phyloP scores from a whole-genome alignment of 2,797 vertebrate genomes.

The Anolis apletophallus region DNA sequence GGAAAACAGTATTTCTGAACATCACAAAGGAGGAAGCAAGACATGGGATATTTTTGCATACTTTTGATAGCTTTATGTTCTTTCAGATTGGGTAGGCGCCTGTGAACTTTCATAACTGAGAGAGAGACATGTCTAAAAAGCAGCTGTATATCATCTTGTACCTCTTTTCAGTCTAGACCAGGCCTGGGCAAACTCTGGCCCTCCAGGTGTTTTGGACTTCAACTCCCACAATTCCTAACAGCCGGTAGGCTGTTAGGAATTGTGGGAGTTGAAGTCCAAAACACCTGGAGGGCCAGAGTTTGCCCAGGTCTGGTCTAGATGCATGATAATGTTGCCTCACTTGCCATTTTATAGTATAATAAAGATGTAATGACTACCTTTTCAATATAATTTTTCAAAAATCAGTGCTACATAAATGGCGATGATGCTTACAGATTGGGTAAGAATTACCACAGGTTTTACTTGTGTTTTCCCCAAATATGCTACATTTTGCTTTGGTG shows the following conservation, averaged over 20 bases:
- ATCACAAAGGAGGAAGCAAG: neutral
- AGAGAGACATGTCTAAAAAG: neutral
- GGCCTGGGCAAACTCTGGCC: no score
- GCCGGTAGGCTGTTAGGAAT: no score
- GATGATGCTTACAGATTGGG: neutral
- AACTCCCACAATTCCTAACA: no score
- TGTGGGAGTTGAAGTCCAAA: no score
- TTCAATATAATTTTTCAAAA: neutral
- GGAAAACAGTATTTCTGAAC: slow-evolving; percentile 1
- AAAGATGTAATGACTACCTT: neutral
- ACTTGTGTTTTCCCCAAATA: neutral
- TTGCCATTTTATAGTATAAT: neutral
- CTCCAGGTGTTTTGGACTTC: no score
- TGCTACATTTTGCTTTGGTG: neutral
- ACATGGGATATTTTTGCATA: no score
- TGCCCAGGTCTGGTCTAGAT: neutral
- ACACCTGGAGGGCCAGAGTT: no score
- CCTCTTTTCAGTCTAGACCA: no score
- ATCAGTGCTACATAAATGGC: no score
- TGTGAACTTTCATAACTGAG: neutral
- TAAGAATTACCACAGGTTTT: neutral
- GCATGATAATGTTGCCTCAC: neutral
- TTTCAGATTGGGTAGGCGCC: neutral
- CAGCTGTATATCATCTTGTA: neutral
- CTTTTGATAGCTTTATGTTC: neutral